These are phyloP conservation scores for Drepana falcataria DNA, from an alignment of 2,888 invertebrate species.

Conservation along the genomic window DNA sequence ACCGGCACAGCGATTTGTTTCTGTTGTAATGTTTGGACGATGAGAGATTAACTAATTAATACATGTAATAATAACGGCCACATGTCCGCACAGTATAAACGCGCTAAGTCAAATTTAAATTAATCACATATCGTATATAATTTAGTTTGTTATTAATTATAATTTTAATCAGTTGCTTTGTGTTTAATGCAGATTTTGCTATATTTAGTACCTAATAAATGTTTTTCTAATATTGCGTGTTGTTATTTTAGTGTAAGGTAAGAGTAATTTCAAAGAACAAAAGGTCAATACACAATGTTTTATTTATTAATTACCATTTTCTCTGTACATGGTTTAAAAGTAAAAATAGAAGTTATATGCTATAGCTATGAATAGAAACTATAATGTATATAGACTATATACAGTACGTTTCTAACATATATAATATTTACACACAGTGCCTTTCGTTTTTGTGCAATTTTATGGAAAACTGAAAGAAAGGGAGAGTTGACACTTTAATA, in stretches of 20 bases:
- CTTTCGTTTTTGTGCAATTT: constrained; percentile 15
- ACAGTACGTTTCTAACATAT: constrained; percentile 18
- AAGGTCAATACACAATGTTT: constrained; percentile 10
- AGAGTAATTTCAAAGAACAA: constrained; percentile 4
- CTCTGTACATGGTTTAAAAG: constrained; percentile 3
- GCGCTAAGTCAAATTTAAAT: constrained; percentile 64
- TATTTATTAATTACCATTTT: constrained; percentile 4
- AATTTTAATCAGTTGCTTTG: constrained; percentile 70
- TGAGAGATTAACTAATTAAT: constrained; percentile 27
- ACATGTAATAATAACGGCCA: constrained; percentile 23
- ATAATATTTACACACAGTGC: constrained; percentile 3
- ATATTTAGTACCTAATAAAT: constrained; percentile 63
- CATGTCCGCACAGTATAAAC: constrained; percentile 49
- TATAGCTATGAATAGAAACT: constrained; percentile 14
- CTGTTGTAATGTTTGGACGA: constrained; percentile 36
- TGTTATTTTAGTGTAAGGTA: constrained; percentile 9
- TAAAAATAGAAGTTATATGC: constrained; percentile 2
- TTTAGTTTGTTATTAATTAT: constrained; percentile 72
- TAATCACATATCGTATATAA: constrained; percentile 69
- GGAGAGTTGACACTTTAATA: neutral
- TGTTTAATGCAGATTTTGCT: constrained; percentile 69
- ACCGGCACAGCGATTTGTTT: constrained; percentile 22
- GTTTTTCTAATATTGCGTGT: constrained; percentile 44
- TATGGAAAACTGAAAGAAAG: constrained; percentile 26
- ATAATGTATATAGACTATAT: constrained; percentile 19